Evolutionary conservation across 2,797 vertebrate species (phyloP).

Genomic region (Malacoctenus gilli): DNA sequence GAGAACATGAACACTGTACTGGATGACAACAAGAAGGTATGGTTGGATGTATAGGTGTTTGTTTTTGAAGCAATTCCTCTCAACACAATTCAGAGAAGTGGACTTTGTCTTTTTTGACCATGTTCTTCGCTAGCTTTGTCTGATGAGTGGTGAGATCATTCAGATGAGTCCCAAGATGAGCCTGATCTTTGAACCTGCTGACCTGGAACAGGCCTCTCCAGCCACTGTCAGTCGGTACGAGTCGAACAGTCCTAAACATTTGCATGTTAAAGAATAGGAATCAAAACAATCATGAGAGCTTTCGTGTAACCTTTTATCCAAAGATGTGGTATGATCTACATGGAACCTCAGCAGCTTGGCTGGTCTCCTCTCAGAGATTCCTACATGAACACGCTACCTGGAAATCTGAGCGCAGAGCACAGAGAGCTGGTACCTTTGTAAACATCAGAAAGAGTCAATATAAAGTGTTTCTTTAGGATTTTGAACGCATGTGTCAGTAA

Average conservation of each 20-base stretch:
- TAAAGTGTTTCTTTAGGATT: too few species aligned
- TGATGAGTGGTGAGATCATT: constrained; percentile 98
- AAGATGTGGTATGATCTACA: constrained; percentile 98
- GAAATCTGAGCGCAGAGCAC: constrained; percentile 81
- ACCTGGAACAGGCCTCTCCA: constrained; percentile 93
- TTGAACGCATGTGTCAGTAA: too few species aligned
- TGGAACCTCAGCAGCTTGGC: constrained; percentile 92
- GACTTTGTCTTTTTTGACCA: background rate
- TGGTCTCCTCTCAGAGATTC: constrained; percentile 93
- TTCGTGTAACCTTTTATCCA: constrained; percentile 33
- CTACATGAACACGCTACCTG: constrained; percentile 87
- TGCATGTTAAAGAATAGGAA: background rate
- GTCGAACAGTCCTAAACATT: background rate
- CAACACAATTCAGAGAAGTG: background rate
- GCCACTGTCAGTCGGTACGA: constrained; percentile 94
- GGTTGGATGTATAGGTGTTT: too few species aligned
- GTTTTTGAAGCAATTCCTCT: background rate
- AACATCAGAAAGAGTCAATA: too few species aligned
- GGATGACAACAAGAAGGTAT: constrained; percentile 97
- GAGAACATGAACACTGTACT: constrained; percentile 98
- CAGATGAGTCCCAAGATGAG: constrained; percentile 96
- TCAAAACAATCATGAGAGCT: background rate
- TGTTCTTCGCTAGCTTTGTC: constrained; percentile 84
- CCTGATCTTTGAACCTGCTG: constrained; percentile 92
- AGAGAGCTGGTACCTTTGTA: constrained; percentile 87